Evolutionary conservation across 1,140 invertebrate species (phyloP).

Genomic region (Anagrus nilaparvatae): DNA sequence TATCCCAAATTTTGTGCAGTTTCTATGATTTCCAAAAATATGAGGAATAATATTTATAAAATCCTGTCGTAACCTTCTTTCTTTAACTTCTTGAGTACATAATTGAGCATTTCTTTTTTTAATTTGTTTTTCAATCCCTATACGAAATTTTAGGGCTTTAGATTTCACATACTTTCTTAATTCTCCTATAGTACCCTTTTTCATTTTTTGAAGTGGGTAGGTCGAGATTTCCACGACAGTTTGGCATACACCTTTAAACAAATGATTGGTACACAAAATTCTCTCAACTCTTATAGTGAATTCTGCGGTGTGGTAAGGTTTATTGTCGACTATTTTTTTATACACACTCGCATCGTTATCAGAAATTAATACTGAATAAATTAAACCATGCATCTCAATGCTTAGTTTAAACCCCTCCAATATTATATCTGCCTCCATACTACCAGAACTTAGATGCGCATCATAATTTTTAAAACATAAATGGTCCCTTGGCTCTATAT

Average conservation of each 20-base stretch:
- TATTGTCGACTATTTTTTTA: conserved; percentile 22
- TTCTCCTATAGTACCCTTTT: not conserved
- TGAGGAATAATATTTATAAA: conserved; percentile 25
- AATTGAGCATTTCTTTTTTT: conserved; percentile 7
- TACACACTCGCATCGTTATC: conserved; percentile 39
- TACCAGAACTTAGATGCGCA: conserved; percentile 20
- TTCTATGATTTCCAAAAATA: conserved; percentile 30
- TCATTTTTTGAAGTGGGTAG: conserved; percentile 12
- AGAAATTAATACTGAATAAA: conserved; percentile 32
- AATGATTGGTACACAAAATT: conserved; percentile 30
- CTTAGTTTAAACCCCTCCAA: conserved; percentile 33
- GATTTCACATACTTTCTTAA: not conserved
- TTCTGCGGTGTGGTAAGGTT: conserved; percentile 24
- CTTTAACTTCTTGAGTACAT: conserved; percentile 1
- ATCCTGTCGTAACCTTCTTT: conserved; percentile 17
- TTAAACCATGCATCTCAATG: conserved; percentile 28
- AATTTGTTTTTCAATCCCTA: conserved; percentile 14
- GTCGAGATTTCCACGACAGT: too few species aligned
- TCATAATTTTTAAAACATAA: conserved; percentile 29
- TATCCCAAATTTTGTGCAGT: conserved; percentile 21
- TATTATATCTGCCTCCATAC: conserved; percentile 35
- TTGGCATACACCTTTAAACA: conserved; percentile 4
- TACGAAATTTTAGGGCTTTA: not conserved
- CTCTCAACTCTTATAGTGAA: conserved; percentile 27
- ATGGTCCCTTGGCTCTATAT: conserved; percentile 15